Conservation (phyloP, 2,797 vertebrate species). For the Luscinia megarhynchos region DNA sequence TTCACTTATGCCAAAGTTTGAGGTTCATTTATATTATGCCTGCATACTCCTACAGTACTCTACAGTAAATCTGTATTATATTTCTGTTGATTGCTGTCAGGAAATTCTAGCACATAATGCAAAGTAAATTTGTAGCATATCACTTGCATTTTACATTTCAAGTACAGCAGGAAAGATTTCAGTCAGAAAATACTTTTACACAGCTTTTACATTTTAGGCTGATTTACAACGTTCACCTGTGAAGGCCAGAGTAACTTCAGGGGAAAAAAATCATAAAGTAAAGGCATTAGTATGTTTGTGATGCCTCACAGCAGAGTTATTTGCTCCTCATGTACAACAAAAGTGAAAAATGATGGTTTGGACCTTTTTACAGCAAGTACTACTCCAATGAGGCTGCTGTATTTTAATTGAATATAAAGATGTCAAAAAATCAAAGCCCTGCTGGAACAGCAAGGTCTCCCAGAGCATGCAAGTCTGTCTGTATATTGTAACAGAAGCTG, state of each 20-base stretch:
- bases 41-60: slow-evolving; percentile 51
- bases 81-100: slow-evolving; percentile 59
- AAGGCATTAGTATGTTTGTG: neutral
- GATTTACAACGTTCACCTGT: slow-evolving; percentile 30
- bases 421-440: slow-evolving; percentile 39
- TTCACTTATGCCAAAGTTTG: slow-evolving; percentile 63
- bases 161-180: slow-evolving; percentile 47
- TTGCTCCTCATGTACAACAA: neutral
- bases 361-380: neutral
- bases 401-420: slow-evolving; percentile 27
- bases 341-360: slow-evolving; percentile 13
- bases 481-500: neutral
- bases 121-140: slow-evolving; percentile 60
- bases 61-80: slow-evolving; percentile 60
- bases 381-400: neutral
- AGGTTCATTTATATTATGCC: slow-evolving; percentile 53
- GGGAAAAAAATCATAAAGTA: neutral
- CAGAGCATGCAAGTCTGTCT: neutral
- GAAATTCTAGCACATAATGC: slow-evolving; percentile 63
- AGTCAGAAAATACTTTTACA: slow-evolving; percentile 41
- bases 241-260: slow-evolving; percentile 26
- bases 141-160: slow-evolving; percentile 62
- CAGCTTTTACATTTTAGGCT: slow-evolving; percentile 25
- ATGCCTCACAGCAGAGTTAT: neutral
- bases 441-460: neutral